Conservation (phyloP, 2,888 invertebrate genomes). For the Trachelus iudaicus region DNA sequence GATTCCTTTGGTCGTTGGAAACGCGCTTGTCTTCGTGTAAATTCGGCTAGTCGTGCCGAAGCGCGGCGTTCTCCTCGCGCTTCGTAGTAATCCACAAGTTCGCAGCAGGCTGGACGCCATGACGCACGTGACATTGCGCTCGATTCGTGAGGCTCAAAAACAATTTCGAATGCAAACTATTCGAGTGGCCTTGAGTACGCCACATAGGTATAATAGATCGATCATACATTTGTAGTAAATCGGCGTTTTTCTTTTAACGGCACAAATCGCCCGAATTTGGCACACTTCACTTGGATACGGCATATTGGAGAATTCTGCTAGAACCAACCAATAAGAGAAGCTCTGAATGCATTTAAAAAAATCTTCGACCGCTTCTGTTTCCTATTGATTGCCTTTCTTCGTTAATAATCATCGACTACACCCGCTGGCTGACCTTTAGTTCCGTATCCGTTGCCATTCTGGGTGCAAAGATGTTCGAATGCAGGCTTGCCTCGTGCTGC, state of each 20-base stretch:
- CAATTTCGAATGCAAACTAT: background rate
- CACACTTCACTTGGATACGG: background rate
- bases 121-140: background rate
- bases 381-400: background rate
- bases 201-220: background rate
- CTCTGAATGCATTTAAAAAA: background rate
- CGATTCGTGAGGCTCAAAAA: background rate
- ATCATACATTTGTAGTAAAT: background rate
- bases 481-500: background rate
- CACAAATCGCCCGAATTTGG: background rate
- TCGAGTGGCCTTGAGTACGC: background rate
- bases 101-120: conserved; percentile 2
- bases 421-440: background rate
- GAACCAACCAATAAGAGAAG: background rate
- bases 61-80: background rate
- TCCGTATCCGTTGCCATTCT: background rate
- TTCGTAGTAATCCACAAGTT: background rate
- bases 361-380: background rate
- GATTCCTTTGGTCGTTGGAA: background rate
- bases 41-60: background rate
- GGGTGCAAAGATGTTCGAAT: background rate
- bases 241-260: background rate
- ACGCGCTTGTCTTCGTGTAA: background rate
- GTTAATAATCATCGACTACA: background rate
- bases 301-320: background rate